Evolutionary conservation across 2,113 vertebrate genomes (phyloP), one percentile per base, ranked within the genome.

Genomic region (Vidua chalybeata): DNA sequence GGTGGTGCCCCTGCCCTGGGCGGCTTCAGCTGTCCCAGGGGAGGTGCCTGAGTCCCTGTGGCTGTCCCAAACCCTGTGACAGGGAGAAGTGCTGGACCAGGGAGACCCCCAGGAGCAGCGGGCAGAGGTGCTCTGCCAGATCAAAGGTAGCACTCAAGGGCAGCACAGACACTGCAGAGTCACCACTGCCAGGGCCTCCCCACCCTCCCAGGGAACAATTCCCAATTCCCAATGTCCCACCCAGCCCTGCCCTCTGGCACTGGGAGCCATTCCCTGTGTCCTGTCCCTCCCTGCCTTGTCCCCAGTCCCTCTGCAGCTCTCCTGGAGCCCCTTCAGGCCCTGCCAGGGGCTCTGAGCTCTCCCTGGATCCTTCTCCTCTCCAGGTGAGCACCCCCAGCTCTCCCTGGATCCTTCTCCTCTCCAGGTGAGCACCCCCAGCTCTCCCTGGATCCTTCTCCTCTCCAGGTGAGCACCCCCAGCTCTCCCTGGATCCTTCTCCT

Each of bases 1-100:
- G 64, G 49, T 3, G 1, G 11, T 4, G 3, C 10, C 0, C 1
- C 33, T 73, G 55, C 71, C 46, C 56, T 21, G 51, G 14, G 13
- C 2, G 24, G 27, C 37, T 73, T 66, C 63, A 28, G 35, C 20
- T 33, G 23, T 26, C 28, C 56, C 45, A 13, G 7, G 35, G n/a
- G 16, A 51, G n/a, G 48, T 21, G 20, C 43, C 71, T 3, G 27
- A 30, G 15, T 19, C 68, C 62, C 7, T 2, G 20, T 20, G 12
- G 21, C n/a, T 37, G 35, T 46, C 58, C 62, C 9, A 1, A 20
- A 6, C 5, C 46, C 43, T 12, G 13, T 14, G 37, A 30, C 35
- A 46, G 3, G 39, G 54, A 73, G 22, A 52, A 67, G n/a, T 62
- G 41, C 51, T 71, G 58, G 45, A 11, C 8, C 26, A 11, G 27